phyloP scores from a whole-genome alignment of 2,113 vertebrate genomes.

The Microtus ochrogaster region DNA sequence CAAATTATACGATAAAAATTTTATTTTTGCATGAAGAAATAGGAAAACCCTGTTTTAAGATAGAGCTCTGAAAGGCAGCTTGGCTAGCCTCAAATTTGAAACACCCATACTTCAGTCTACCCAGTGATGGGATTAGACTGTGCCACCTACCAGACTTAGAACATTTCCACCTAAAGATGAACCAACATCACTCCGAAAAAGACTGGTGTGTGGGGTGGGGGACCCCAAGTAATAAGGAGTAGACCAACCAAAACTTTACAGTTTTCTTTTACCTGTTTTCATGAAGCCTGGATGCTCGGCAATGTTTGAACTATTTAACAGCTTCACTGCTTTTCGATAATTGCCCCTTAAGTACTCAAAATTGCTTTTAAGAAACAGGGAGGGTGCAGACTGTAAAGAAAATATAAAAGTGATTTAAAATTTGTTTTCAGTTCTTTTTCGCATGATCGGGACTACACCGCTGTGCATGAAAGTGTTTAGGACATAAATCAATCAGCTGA shows the following conservation, averaged over 20 bases:
- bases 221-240: background rate
- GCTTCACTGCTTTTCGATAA: constrained; percentile 98
- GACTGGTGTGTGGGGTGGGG: background rate
- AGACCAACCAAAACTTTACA: background rate
- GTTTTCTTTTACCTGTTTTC: constrained; percentile 93
- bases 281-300: constrained; percentile 97
- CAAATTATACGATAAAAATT: constrained; percentile 4
- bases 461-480: background rate
- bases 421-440: constrained; percentile 9
- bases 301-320: constrained; percentile 97
- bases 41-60: background rate
- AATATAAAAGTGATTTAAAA: constrained; percentile 66
- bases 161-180: background rate
- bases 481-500: background rate
- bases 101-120: background rate
- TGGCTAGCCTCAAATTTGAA: background rate
- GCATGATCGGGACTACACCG: background rate
- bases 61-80: background rate
- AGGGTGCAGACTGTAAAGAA: constrained; percentile 93
- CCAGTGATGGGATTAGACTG: background rate
- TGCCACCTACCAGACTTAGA: background rate
- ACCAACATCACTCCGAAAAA: background rate
- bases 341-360: constrained; percentile 99
- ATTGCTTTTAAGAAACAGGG: constrained; percentile 99
- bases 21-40: constrained; percentile 20